Conservation (phyloP, 2,797 vertebrate species). For the Odontamblyopus lacepedii region DNA sequence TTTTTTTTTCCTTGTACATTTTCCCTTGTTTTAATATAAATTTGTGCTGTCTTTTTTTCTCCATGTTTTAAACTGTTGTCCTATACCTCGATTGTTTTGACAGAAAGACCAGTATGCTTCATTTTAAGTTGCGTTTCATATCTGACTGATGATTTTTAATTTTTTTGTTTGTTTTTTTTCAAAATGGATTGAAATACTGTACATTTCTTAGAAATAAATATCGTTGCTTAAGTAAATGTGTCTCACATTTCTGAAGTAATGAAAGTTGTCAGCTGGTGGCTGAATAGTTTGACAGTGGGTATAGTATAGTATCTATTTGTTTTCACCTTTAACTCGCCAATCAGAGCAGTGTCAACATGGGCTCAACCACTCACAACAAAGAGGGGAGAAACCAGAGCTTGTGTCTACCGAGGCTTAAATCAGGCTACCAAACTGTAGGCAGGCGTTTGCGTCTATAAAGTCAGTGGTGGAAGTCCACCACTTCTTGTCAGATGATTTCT, state of each 20-base stretch:
- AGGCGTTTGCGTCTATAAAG: neutral
- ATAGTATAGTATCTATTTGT: neutral
- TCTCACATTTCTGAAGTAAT: neutral
- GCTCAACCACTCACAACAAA: conserved; percentile 29
- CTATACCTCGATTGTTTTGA: conserved; percentile 72
- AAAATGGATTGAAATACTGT: conserved; percentile 81
- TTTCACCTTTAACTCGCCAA: conserved; percentile 11
- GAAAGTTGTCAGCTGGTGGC: no score
- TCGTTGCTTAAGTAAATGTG: conserved; percentile 59
- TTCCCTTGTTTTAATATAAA: conserved; percentile 75
- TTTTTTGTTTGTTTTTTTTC: conserved; percentile 85
- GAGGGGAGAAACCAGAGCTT: neutral
- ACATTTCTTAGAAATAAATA: conserved; percentile 85
- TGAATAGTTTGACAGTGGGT: no score
- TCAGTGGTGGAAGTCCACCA: neutral
- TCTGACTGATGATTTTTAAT: conserved; percentile 81
- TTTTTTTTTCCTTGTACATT: conserved; percentile 67
- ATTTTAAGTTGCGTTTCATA: conserved; percentile 74
- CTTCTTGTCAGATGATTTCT: neutral
- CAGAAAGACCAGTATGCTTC: conserved; percentile 58
- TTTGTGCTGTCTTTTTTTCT: conserved; percentile 51
- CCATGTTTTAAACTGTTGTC: conserved; percentile 59
- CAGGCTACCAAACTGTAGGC: neutral
- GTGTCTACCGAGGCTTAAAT: no score
- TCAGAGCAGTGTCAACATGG: accelerated